Base-by-base conservation (phyloP, 2,113 vertebrate species). In the Gymnocephalus cernua region DNA sequence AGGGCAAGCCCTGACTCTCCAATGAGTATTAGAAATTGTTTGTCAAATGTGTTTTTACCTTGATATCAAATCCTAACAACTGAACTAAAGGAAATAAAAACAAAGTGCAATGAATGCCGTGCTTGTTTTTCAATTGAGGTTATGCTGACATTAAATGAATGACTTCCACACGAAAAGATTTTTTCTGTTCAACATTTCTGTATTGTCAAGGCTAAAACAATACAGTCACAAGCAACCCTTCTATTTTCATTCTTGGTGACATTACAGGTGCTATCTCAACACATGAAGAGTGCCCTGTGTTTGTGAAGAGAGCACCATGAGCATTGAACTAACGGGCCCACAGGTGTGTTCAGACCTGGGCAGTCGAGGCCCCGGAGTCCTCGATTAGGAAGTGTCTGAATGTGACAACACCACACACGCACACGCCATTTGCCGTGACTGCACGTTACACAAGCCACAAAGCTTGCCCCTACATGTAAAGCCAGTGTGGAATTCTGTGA, bases 391-490 rank as follows among this genome's bases (percentile, higher is more conserved):
- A 71, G 83, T 53, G 79, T 83, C 59, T 89, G 75, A 82, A 73
- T 85, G 81, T 82, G 81, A 86, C 82, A 91, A 68, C 77, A 74
- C 86, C 83, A 77, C 51, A 70, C n/a, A 65, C 70, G 75, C 70
- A 77, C 25, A 32, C 45, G 48, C 45, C 80, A 88, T 59, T 74
- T 38, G 13, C 53, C 48, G 12, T 23, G 72, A 87, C 79, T 91
- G 84, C 82, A 77, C 76, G 83, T 90, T 93, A 90, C 85, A 88
- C 92, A 92, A 90, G 88, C 71, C 69, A 41, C 45, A 21, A 74
- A 87, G 91, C 95, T 80, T 95, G 95, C 88, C 85, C 54, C 84
- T 91, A 91, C 95, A 94, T 41, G 95, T 83, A 61, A 87, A 74
- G 86, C 64, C 59, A 79, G 90, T 18, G 86, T 87, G 94, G 94